A percentile compares a stretch with the other conserved stretches of the same genome.
phyloP scores from a whole-genome alignment of 2,797 vertebrate genomes.

The Tympanoctomys barrerae region DNA sequence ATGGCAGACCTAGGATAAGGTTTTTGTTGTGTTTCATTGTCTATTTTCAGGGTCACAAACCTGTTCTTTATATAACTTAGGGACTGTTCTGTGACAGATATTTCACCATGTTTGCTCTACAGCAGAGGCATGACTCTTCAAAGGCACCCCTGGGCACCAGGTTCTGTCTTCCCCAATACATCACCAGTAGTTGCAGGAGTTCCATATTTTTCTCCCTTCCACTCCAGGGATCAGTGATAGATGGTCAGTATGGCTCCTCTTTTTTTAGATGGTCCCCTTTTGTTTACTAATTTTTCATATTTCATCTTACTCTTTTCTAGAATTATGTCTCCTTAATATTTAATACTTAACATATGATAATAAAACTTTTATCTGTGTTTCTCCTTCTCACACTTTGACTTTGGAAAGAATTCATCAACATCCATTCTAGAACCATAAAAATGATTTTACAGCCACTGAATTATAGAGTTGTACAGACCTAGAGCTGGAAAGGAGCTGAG shows the following conservation, averaged over 20 bases:
- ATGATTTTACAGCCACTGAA: conserved; percentile 63
- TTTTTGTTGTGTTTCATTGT: conserved; percentile 29
- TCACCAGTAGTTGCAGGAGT: conserved; percentile 59
- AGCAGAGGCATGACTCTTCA: conserved; percentile 72
- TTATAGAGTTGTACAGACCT: conserved; percentile 66
- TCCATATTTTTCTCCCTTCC: conserved; percentile 49
- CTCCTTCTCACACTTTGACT: conserved; percentile 52
- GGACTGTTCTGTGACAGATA: conserved; percentile 69
- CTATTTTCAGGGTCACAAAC: conserved; percentile 72
- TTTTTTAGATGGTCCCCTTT: background rate
- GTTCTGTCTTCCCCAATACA: conserved; percentile 72
- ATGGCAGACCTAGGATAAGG: background rate
- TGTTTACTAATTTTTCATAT: conserved; percentile 42
- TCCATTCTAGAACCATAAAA: conserved; percentile 76
- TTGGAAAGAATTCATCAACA: conserved; percentile 62
- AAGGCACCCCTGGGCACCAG: conserved; percentile 76
- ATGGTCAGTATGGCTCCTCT: background rate
- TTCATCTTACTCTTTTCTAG: conserved; percentile 42
- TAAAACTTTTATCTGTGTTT: conserved; percentile 55
- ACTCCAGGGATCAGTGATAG: conserved; percentile 51
- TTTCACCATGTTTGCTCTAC: conserved; percentile 72
- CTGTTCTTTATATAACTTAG: conserved; percentile 71
- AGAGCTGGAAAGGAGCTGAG: conserved; percentile 17
- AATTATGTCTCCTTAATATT: conserved; percentile 33
- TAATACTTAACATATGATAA: conserved; percentile 58